Evolutionary conservation across 2,797 vertebrate species (phyloP), one percentile per base, ranked within the genome.

Genomic region (Astyanax mexicanus): DNA sequence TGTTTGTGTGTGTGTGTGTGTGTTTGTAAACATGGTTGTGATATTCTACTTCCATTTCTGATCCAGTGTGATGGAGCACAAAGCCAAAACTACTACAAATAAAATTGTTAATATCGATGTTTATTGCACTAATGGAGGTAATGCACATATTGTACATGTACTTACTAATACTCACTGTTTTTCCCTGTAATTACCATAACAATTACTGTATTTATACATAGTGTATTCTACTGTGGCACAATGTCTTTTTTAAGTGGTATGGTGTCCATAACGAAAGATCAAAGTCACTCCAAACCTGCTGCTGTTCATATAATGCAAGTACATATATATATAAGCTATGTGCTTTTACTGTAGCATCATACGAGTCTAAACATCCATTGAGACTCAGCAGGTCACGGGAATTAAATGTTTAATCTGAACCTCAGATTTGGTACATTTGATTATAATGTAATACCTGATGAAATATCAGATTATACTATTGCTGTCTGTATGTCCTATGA

Each of bases 71-170:
- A 37, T 10, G 17, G 5, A 35, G 47, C 15, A 29, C 60, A 62
- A 19, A 68, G 29, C 64, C 17, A 37, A 3, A 35, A 60, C 7
- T 68, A 37, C 19, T 15, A n/a, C 58, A 38, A 40, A 6, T 21
- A 35, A 38, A 19, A 11, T 15, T 61, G 23, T 66, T 66, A 27
- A 65, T 29, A 10, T 65, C 65, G 7, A 45, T 45, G 58, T 64
- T 51, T 65, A 70, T 55, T 71, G 58, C 27, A 27, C 37, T 55
- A 62, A 70, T 67, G n/a, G 64, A 70, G 65, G 35, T 54, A 29
- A 45, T 40, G 64, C 32, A 51, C 65, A 60, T 68, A 40, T 51
- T 75, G 74, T 69, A 68, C 42, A 51, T 57, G 10, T 51, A 58
- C n/a, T 51, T 42, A 19, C 44, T 61, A 51, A 51, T 37, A 49